Evolutionary conservation across 1,140 invertebrate species (phyloP).

Genomic region (Capitella teleta): DNA sequence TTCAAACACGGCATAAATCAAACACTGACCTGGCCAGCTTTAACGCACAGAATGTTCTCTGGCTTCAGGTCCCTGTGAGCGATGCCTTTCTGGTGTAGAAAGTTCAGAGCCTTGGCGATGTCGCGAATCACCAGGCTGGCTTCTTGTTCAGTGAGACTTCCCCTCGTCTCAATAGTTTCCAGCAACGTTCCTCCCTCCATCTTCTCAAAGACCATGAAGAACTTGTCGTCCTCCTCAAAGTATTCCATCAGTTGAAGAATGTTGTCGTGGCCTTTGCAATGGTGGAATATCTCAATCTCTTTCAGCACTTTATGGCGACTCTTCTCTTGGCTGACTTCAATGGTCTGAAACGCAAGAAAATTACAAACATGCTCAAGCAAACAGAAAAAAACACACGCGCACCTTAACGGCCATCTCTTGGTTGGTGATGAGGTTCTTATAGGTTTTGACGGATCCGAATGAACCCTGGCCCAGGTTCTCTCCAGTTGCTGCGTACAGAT

Average conservation of each 20-base stretch:
- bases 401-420: slow-evolving; percentile 90
- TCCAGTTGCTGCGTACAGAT: slow-evolving; percentile 81
- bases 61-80: slow-evolving; percentile 90
- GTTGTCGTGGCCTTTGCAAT: slow-evolving; percentile 90
- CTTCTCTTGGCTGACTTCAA: slow-evolving; percentile 87
- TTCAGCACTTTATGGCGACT: slow-evolving; percentile 86
- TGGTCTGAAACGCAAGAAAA: slow-evolving; percentile 48
- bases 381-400: slow-evolving; percentile 1
- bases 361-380: background rate
- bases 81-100: slow-evolving; percentile 71
- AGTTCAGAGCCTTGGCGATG: slow-evolving; percentile 84
- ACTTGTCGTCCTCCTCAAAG: slow-evolving; percentile 87
- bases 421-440: slow-evolving; percentile 76
- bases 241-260: slow-evolving; percentile 95
- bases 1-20: background rate
- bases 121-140: slow-evolving; percentile 85
- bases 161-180: slow-evolving; percentile 78
- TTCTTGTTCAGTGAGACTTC: slow-evolving; percentile 87
- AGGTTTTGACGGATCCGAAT: slow-evolving; percentile 89
- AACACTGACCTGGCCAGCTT: slow-evolving; percentile 52
- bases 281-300: slow-evolving; percentile 96
- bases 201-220: slow-evolving; percentile 97
- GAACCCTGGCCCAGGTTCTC: slow-evolving; percentile 91
- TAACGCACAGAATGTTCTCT: slow-evolving; percentile 92
- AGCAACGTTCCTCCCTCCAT: slow-evolving; percentile 77